phyloP scores from a whole-genome alignment of 1,140 invertebrate species.

The Drosophila burlai region DNA sequence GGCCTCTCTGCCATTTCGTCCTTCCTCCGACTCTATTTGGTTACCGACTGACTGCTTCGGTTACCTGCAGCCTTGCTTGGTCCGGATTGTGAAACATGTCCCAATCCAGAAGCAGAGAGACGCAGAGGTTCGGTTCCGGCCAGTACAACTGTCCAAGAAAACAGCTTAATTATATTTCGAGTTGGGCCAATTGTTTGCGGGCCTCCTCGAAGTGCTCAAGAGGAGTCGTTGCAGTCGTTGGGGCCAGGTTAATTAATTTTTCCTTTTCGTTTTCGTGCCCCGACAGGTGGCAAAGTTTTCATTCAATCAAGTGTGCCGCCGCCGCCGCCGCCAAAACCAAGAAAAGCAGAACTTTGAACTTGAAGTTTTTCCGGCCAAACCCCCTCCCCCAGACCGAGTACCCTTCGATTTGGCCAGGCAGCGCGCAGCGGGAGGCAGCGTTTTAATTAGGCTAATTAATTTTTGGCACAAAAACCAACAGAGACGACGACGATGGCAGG shows the following conservation, averaged over 20 bases:
- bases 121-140: background rate
- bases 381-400: background rate
- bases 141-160: slow-evolving; percentile 30
- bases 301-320: slow-evolving; percentile 72
- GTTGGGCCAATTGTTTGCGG: slow-evolving; percentile 69
- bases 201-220: slow-evolving; percentile 29
- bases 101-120: no score
- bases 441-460: slow-evolving; percentile 82
- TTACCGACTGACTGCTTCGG: background rate
- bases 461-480: slow-evolving; percentile 66
- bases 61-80: background rate
- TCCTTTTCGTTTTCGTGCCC: slow-evolving; percentile 19
- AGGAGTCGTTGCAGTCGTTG: slow-evolving; percentile 27
- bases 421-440: slow-evolving; percentile 37
- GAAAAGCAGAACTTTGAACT: slow-evolving; percentile 72
- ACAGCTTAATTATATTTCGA: slow-evolving; percentile 78
- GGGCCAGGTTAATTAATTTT: slow-evolving; percentile 77
- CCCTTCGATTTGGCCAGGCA: slow-evolving; percentile 28
- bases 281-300: slow-evolving; percentile 72
- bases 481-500: background rate
- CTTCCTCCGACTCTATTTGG: background rate
- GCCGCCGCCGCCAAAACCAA: slow-evolving; percentile 8
- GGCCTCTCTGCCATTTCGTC: background rate
- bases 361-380: slow-evolving; percentile 40
- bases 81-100: background rate